Percentiles rank a stretch among this genome's conserved stretches.
phyloP scores from a whole-genome alignment of 2,797 vertebrate genomes.

The Monodelphis domestica region DNA sequence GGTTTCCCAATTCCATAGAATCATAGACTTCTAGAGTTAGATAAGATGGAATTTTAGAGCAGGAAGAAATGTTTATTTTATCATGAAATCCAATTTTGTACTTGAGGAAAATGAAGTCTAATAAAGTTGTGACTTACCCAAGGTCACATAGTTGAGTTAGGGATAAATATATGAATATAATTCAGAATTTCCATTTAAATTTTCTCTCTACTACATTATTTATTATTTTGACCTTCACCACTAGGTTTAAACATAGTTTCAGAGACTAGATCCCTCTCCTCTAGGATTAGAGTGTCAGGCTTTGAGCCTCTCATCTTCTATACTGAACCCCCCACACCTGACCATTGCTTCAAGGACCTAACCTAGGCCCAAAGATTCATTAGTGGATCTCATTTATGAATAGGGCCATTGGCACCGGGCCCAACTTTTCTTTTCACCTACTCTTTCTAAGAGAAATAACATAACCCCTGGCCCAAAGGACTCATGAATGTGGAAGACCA shows the following conservation, averaged over 20 bases:
- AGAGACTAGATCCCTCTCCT: neutral
- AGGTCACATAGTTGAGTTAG: neutral
- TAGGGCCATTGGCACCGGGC: neutral
- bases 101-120: neutral
- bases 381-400: neutral
- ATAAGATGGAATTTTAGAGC: accelerated
- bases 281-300: neutral
- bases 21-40: accelerated
- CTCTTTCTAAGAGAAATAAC: neutral
- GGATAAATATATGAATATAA: neutral
- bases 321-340: neutral
- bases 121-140: neutral
- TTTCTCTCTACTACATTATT: neutral
- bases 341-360: neutral
- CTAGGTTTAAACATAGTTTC: neutral
- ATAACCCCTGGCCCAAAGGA: neutral
- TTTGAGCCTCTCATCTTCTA: neutral
- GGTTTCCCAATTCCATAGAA: accelerated
- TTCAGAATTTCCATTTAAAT: neutral
- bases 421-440: neutral
- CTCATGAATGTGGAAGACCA: neutral
- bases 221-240: neutral
- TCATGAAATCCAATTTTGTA: accelerated
- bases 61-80: neutral
- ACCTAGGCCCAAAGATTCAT: neutral